These are phyloP conservation scores for Antheraea mylitta DNA, from an alignment of 1,140 invertebrate genomes.

Conservation along the genomic window DNA sequence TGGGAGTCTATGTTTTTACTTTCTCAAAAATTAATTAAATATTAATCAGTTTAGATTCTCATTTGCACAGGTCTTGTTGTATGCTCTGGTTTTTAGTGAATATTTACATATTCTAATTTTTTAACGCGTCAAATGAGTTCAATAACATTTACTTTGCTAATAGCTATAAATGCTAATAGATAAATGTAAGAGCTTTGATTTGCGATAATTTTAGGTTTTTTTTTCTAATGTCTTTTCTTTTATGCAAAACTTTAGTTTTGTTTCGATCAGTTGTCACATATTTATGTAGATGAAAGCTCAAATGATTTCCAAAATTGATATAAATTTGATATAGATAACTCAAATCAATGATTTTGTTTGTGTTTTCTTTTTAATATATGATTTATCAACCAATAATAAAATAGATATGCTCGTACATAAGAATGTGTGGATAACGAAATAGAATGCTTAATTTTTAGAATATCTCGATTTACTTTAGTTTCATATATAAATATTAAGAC, in stretches of 20 bases:
- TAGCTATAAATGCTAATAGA: too few species aligned
- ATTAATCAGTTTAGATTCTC: not conserved
- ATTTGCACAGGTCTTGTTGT: not conserved
- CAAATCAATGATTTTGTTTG: too few species aligned
- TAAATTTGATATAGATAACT: too few species aligned
- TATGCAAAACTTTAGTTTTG: too few species aligned
- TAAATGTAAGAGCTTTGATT: too few species aligned
- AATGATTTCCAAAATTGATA: too few species aligned
- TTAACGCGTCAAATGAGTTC: not conserved
- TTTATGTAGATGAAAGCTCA: too few species aligned
- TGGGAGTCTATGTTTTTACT: not conserved
- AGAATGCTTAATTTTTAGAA: constrained; percentile 38
- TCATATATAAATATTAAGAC: constrained; percentile 44
- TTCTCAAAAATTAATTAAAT: not conserved
- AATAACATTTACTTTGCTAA: not conserved
- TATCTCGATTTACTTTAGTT: constrained; percentile 56
- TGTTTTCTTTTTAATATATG: not conserved
- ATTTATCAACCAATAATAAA: too few species aligned
- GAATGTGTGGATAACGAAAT: constrained; percentile 21
- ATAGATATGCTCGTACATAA: too few species aligned
- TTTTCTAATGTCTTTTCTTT: too few species aligned
- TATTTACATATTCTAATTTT: not conserved
- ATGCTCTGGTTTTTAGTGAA: not conserved
- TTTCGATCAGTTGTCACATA: too few species aligned
- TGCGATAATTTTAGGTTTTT: too few species aligned